Evolutionary conservation across 2,888 invertebrate genomes (phyloP).

Genomic region (Linhomoeus sp.): DNA sequence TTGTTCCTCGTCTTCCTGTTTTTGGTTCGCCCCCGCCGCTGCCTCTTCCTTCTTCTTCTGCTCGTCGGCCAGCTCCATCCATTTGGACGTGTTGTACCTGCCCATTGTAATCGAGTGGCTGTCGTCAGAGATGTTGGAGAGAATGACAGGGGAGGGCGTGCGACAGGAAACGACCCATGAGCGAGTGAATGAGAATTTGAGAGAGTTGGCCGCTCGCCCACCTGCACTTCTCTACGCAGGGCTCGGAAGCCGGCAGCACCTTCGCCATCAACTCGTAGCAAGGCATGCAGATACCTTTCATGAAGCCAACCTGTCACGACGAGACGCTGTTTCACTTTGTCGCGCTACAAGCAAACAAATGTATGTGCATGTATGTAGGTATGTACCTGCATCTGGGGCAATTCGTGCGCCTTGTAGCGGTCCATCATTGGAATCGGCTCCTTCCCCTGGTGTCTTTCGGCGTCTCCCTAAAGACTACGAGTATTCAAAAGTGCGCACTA

Average conservation of each 20-base stretch:
- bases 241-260: constrained; percentile 49
- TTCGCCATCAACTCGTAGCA: constrained; percentile 49
- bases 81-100: constrained; percentile 39
- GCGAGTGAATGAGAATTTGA: too few species aligned
- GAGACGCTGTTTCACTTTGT: not conserved
- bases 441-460: constrained; percentile 46
- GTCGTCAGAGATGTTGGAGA: too few species aligned
- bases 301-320: constrained; percentile 47
- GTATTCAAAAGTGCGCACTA: too few species aligned
- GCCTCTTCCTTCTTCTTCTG: constrained; percentile 8
- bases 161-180: too few species aligned
- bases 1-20: not conserved
- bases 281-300: constrained; percentile 57
- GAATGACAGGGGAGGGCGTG: too few species aligned
- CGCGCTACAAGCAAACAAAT: too few species aligned
- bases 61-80: constrained; percentile 35
- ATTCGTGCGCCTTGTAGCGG: constrained; percentile 47
- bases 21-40: too few species aligned
- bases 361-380: too few species aligned
- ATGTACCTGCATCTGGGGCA: constrained; percentile 50
- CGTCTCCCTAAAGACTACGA: constrained; percentile 41
- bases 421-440: constrained; percentile 63
- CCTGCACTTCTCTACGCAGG: constrained; percentile 46
- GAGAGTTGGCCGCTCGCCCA: too few species aligned
- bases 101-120: not conserved